Evolutionary conservation across 1,140 invertebrate species (phyloP), one percentile per base, ranked within the genome.

Genomic region (Muscidifurax raptorellus): DNA sequence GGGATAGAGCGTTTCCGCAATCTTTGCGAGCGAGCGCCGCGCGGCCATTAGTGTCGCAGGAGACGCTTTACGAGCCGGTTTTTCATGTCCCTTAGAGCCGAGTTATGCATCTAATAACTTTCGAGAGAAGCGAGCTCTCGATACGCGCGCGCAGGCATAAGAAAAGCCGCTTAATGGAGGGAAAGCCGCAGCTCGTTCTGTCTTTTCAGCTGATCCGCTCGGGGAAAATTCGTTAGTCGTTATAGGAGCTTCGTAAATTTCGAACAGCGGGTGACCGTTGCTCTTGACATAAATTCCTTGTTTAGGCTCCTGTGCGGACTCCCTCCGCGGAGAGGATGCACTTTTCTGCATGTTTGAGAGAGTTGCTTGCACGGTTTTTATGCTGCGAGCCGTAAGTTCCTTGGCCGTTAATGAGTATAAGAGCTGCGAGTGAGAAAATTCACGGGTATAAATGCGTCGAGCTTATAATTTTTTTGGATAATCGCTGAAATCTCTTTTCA

Each of bases 1-100:
- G 36, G 10, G 36, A 36, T 22, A 44, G 28, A 4, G 30, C 78
- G 83, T 85, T 85, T 85, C 83, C 83, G 83, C 83, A 85, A 85
- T 85, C 77, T 76, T 67, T 47, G 44, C 64, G 28, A 9, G 59
- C 18, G 32, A 13, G 47, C 44, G 81, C 28, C n/a, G 76, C 36
- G 18, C 66, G 12, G 25, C 78, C 52, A 85, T 85, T 85, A 85
- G 83, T 80, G 83, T 85, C 71, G 71, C 72, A 44, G 52, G 47
- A 30, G 83, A 85, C 78, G 83, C 66, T 85, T 85, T 85, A 85
- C 83, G 83, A 85, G 83, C 83, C 83, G 78, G 83, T 85, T 85
- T 80, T 80, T 85, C 83, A 80, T 80, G 83, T 85, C 83, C 83
- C 78, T 85, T 85, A 76, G 52, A 59, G 9, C 59, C 12, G 72